Base-by-base conservation (phyloP, 2,888 invertebrate species). In the Heliconius cydno region DNA sequence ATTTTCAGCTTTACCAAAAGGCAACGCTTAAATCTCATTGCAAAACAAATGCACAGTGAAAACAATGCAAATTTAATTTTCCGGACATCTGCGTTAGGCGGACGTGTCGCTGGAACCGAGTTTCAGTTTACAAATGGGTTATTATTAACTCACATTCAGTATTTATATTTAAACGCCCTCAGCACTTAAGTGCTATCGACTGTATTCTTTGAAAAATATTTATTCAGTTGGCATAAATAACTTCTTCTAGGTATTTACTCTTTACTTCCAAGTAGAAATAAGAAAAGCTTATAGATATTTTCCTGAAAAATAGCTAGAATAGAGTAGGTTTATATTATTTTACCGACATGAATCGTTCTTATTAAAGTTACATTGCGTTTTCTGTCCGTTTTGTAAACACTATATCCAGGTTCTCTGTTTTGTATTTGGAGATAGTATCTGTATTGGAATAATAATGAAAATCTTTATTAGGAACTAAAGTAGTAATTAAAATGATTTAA, bases 1-100 rank as follows among this genome's bases (percentile, higher is more conserved):
- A 15, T 65, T 25, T 70, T 70, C 0, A 41, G 2, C 5, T 38
- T 38, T 25, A 41, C 5, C 13, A 15, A 70, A 41, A 25, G 25
- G 25, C 70, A 67, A 73, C 30, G 41, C 34, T 67, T 60, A 74
- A 74, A 78, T 78, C 13, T 41, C 60, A 67, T 68, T 74, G 52
- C 52, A 78, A 25, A 78, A 74, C 78, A 74, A 78, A 74, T 74
- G 38, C 60, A 60, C 73, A 70, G 63, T 22, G 52, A 74, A 73
- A 65, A 67, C 66, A 78, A 73, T 73, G 71, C 41, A 78, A 78
- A 78, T 78, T 78, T n/a, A 78, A 78, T 78, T 78, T 78, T 67
- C 57, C 60, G 73, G 73, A 74, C 67, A 78, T 78, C 78, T 78
- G 73, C 57, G 41, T 67, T 67, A 41, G 73, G 57, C 74, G 67